Percentiles rank a stretch among this genome's conserved stretches.
These are phyloP conservation scores for Habroteleia sp. DNA, from an alignment of 2,888 invertebrate species.

Conservation along the genomic window DNA sequence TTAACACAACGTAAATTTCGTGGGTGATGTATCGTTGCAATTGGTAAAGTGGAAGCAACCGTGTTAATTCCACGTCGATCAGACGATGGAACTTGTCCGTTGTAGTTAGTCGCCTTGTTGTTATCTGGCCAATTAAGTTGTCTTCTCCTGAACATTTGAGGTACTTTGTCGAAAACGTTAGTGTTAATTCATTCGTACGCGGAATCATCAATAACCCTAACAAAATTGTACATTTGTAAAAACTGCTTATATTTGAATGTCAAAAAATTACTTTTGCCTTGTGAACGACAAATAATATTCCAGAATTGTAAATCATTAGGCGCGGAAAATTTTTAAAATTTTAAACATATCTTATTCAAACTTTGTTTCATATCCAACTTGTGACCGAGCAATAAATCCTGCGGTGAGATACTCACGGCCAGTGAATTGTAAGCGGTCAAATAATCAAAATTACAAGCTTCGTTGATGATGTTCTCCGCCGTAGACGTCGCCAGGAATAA, in stretches of 20 bases:
- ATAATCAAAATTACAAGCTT: conserved; percentile 81
- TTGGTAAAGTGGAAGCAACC: conserved; percentile 74
- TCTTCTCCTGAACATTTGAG: conserved; percentile 47
- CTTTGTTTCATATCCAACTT: conserved; percentile 64
- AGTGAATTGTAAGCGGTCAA: conserved; percentile 78
- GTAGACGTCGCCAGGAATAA: conserved; percentile 70
- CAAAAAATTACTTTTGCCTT: conserved; percentile 34
- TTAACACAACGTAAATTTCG: conserved; percentile 61
- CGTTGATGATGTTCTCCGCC: conserved; percentile 77
- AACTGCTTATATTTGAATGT: conserved; percentile 1
- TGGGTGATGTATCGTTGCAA: conserved; percentile 74
- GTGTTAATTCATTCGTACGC: conserved; percentile 51
- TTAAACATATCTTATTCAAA: conserved; percentile 64
- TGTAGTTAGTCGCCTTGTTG: conserved; percentile 60
- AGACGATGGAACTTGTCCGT: conserved; percentile 59
- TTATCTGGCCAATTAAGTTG: conserved; percentile 63
- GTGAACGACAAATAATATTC: conserved; percentile 30
- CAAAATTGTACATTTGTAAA: conserved; percentile 29
- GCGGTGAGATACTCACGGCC: conserved; percentile 73
- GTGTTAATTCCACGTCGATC: conserved; percentile 74
- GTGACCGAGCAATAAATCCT: conserved; percentile 76
- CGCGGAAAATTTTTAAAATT: conserved; percentile 57
- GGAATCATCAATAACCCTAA: conserved; percentile 47
- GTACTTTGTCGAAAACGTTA: conserved; percentile 46
- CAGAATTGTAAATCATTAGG: conserved; percentile 53